These are phyloP conservation scores for Rutpela maculata DNA, from an alignment of 2,888 invertebrate species.

Conservation along the genomic window DNA sequence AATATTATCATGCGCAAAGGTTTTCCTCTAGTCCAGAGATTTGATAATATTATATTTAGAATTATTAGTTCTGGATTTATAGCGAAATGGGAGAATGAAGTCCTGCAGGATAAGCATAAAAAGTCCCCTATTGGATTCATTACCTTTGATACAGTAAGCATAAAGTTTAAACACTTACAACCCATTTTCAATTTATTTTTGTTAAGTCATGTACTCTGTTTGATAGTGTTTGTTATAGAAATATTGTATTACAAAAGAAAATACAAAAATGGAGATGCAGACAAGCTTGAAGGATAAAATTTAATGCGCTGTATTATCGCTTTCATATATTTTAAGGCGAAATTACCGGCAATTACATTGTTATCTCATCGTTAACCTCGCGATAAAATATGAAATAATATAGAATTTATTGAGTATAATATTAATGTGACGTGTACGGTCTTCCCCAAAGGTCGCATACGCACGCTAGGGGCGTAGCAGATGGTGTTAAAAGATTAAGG, in stretches of 20 bases:
- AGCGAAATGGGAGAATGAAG: constrained; percentile 44
- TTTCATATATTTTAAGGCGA: too few species aligned
- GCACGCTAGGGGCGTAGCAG: too few species aligned
- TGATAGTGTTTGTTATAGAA: constrained; percentile 13
- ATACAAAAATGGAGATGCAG: neutral
- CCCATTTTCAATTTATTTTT: neutral
- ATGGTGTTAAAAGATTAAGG: too few species aligned
- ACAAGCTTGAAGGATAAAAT: too few species aligned
- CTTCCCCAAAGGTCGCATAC: too few species aligned
- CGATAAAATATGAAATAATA: too few species aligned
- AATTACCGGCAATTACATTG: too few species aligned
- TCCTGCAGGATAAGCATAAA: neutral
- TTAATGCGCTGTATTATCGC: too few species aligned
- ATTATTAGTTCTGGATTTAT: constrained; percentile 42
- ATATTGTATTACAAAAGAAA: neutral
- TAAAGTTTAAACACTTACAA: constrained; percentile 16
- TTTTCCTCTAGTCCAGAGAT: constrained; percentile 35
- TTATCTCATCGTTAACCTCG: too few species aligned
- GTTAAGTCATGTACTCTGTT: neutral
- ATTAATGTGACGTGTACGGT: too few species aligned
- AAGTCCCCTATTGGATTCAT: neutral
- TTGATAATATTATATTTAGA: constrained; percentile 36
- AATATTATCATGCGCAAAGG: constrained; percentile 46
- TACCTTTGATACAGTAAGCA: neutral
- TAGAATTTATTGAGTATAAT: too few species aligned